These are phyloP conservation scores for Peromyscus attwateri DNA, from an alignment of 2,797 vertebrate genomes.

Conservation along the genomic window DNA sequence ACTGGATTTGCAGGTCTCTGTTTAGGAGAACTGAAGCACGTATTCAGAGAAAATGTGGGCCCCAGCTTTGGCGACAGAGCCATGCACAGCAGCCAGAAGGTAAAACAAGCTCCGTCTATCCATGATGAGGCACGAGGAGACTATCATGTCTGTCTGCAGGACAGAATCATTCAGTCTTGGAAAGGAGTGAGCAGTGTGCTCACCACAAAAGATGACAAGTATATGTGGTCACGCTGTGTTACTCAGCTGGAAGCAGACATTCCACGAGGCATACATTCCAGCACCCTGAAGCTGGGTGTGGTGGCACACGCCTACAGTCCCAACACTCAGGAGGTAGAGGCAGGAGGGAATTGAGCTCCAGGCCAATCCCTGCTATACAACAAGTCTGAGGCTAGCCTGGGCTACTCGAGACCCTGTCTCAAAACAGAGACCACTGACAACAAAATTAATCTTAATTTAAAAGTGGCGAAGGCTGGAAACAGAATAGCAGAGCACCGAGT, in stretches of 20 bases:
- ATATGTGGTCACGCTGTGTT: not conserved
- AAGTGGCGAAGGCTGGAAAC: not conserved
- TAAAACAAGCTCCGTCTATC: not conserved
- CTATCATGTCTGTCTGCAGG: rapidly evolving
- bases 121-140: no score
- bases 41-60: not conserved
- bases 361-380: not conserved
- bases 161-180: not conserved
- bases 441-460: not conserved
- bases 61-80: not conserved
- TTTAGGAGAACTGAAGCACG: not conserved
- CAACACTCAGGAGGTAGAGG: not conserved
- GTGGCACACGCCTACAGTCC: not conserved
- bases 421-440: not conserved
- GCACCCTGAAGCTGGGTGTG: not conserved
- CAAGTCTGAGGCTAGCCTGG: not conserved
- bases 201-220: not conserved
- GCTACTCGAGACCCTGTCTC: not conserved
- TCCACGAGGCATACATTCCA: not conserved
- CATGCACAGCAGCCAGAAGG: not conserved
- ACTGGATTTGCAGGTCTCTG: not conserved
- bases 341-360: not conserved
- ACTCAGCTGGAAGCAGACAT: not conserved
- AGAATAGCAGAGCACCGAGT: not conserved
- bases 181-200: not conserved